These are phyloP conservation scores for Schizothorax lantsangensis DNA, from an alignment of 2,797 vertebrate species.

Conservation along the genomic window DNA sequence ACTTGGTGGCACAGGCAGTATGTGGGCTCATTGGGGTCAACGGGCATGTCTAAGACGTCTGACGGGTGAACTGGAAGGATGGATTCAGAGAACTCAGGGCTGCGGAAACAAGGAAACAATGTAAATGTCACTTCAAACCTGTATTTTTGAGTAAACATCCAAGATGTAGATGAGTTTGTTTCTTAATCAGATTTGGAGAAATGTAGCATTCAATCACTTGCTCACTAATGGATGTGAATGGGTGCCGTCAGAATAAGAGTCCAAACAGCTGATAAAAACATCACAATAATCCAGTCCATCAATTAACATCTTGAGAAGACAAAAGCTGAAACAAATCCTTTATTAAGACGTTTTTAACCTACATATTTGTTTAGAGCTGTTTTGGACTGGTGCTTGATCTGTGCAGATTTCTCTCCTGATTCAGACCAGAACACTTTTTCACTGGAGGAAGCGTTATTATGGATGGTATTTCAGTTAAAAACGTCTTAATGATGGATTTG, in stretches of 20 bases:
- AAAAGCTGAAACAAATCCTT: no score
- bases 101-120: slow-evolving; percentile 54
- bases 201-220: not conserved
- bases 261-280: no score
- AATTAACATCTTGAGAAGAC: no score
- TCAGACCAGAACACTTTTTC: no score
- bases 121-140: not conserved
- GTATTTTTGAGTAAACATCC: not conserved
- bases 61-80: slow-evolving; percentile 92
- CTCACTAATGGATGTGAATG: not conserved
- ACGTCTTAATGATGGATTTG: no score
- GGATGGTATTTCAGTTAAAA: not conserved
- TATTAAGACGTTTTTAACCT: no score
- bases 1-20: slow-evolving; percentile 98
- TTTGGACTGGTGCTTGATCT: no score
- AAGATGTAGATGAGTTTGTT: not conserved
- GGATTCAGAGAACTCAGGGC: slow-evolving; percentile 87
- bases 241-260: not conserved
- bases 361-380: no score
- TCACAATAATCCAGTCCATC: no score
- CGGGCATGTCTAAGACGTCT: slow-evolving; percentile 95
- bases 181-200: not conserved
- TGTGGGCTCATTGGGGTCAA: slow-evolving; percentile 95
- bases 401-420: no score
- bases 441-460: no score